These are phyloP conservation scores for Ariolimax columbianus DNA, from an alignment of 2,888 invertebrate genomes.

Conservation along the genomic window DNA sequence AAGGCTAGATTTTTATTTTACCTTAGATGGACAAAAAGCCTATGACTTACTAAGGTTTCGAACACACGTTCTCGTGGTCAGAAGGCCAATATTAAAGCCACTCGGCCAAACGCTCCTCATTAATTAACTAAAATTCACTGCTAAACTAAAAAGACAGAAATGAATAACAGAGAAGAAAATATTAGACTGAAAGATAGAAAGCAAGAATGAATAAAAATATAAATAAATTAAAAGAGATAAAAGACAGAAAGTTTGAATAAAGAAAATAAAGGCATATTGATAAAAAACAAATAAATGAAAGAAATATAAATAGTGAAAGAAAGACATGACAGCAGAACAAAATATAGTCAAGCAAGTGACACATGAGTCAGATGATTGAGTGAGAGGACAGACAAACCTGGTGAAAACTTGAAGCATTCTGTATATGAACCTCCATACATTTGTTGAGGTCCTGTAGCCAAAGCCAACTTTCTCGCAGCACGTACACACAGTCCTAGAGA, in stretches of 20 bases:
- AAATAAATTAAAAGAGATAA: no score
- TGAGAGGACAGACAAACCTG: slow-evolving; percentile 64
- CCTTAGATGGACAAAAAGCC: no score
- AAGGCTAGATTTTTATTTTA: no score
- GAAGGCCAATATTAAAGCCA: no score
- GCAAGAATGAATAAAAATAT: not conserved
- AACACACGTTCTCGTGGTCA: no score
- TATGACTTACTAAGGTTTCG: no score
- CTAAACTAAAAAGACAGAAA: not conserved
- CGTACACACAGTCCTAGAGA: slow-evolving; percentile 73
- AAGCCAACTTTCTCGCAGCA: slow-evolving; percentile 70
- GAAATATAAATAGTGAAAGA: not conserved
- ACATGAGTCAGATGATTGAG: no score
- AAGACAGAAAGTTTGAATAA: not conserved
- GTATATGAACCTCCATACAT: slow-evolving; percentile 72
- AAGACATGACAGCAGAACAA: not conserved
- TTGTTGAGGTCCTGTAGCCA: slow-evolving; percentile 70
- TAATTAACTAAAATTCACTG: no score
- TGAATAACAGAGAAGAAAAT: not conserved
- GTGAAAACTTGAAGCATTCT: slow-evolving; percentile 74
- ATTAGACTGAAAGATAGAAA: not conserved
- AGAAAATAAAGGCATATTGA: not conserved
- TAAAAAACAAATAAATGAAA: not conserved
- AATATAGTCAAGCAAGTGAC: not conserved
- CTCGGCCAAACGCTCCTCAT: no score